phyloP scores from a whole-genome alignment of 1,140 invertebrate genomes.

The Cotesia vestalis region DNA sequence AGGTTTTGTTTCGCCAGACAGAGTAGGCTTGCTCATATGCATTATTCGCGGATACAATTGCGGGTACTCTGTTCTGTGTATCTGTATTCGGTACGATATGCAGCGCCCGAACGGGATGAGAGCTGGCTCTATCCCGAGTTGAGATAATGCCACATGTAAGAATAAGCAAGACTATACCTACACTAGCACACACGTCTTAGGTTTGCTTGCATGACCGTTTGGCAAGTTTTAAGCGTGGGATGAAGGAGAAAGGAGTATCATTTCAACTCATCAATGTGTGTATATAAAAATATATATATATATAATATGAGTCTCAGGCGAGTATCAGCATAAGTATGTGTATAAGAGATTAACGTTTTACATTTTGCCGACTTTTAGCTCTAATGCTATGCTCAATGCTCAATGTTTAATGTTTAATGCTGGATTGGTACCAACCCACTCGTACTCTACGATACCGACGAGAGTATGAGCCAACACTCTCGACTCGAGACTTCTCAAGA shows the following conservation, averaged over 20 bases:
- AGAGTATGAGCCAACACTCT: constrained; percentile 9
- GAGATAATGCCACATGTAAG: no score
- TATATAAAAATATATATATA: background rate
- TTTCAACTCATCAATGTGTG: constrained; percentile 28
- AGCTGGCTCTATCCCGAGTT: no score
- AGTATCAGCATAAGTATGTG: background rate
- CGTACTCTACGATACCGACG: no score
- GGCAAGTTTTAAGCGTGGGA: constrained; percentile 22
- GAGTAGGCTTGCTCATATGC: background rate
- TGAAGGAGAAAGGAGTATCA: constrained; percentile 33
- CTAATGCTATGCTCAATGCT: background rate
- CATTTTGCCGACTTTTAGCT: background rate
- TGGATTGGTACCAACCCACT: background rate
- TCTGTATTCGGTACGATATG: no score
- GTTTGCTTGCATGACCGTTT: constrained; percentile 18
- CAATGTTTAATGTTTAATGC: background rate
- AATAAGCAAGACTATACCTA: no score
- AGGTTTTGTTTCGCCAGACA: constrained; percentile 3
- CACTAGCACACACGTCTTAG: no score
- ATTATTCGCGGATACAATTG: background rate
- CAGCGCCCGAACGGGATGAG: no score
- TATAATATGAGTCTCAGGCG: no score
- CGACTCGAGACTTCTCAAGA: constrained; percentile 10
- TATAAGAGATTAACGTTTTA: background rate
- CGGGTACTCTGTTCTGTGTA: no score